phyloP scores from a whole-genome alignment of 2,888 invertebrate species.

The Melipona bicolor region DNA sequence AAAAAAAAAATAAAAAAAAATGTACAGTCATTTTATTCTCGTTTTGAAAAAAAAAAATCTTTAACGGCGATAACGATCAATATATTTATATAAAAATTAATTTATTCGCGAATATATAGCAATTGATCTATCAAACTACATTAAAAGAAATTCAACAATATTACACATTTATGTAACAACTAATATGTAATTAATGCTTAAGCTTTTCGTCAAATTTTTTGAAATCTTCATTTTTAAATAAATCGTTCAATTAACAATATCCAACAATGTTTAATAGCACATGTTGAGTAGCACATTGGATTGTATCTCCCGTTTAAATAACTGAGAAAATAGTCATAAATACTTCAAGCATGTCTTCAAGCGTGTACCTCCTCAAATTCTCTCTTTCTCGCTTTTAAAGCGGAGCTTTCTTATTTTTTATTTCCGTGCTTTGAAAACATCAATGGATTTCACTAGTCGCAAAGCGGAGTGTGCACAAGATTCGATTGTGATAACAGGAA shows the following conservation, averaged over 20 bases:
- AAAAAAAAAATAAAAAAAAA: neutral
- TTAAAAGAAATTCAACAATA: neutral
- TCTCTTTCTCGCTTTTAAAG: neutral
- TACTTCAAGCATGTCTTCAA: neutral
- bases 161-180: neutral
- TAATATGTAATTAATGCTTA: neutral
- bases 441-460: conserved; percentile 8
- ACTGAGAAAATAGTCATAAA: neutral
- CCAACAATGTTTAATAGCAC: too few relatives aligned
- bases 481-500: conserved; percentile 68
- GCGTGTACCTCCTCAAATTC: neutral
- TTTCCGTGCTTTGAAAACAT: conserved; percentile 12
- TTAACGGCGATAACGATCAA: neutral
- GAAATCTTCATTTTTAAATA: neutral
- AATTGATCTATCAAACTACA: neutral
- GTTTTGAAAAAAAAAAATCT: too few relatives aligned
- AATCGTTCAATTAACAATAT: neutral
- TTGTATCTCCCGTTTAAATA: neutral
- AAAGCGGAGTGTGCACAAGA: conserved; percentile 59
- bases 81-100: neutral
- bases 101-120: neutral
- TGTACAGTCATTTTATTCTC: neutral
- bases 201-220: neutral
- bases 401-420: neutral
- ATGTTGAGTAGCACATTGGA: too few relatives aligned